Base-by-base conservation (phyloP, 2,888 invertebrate species). In the Eupeodes latifasciatus region DNA sequence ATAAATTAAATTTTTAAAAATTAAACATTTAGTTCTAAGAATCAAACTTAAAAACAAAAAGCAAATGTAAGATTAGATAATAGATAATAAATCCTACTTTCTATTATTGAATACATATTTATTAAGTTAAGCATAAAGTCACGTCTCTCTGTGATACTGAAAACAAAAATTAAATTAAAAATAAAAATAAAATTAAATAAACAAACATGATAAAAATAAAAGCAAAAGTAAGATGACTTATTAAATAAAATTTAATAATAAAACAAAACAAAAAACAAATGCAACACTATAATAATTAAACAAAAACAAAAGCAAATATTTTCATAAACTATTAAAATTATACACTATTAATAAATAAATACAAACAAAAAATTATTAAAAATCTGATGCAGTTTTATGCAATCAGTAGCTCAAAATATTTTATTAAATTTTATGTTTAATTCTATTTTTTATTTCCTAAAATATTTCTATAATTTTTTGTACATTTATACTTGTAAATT, bases 61-160 rank as follows among this genome's bases (percentile, higher is more conserved):
- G 36, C 67, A 59, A 72, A 59, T 72, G 27, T 71, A 57, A 71
- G 5, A 71, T 72, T 72, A 57, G 16, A 53, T 34, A 9, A 44
- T 72, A 72, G 19, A 59, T 80, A 66, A 77, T 66, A 59, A 77
- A 67, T 53, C 67, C 61, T 72, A 72, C 80, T 89, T 89, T 84
- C 81, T 86, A 78, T 85, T 77, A 81, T 78, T 85, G 47, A 69
- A 16, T 36, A 67, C 34, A 51, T 71, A 53, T 16, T 14, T 34
- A 69, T 27, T 66, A 85, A 81, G 69, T 81, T 85, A 80, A 89
- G 87, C 88, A 90, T 90, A 92, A 92, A 92, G 92, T 92, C 92
- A 92, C 92, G 92, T 91, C 92, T 92, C 92, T 92, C 92, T 92
- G 92, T 92, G 92, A 92, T 92, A 92, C 92, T 92, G 76, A 67